Conservation (phyloP, 2,888 invertebrate species). For the Luffia ferchaultella region DNA sequence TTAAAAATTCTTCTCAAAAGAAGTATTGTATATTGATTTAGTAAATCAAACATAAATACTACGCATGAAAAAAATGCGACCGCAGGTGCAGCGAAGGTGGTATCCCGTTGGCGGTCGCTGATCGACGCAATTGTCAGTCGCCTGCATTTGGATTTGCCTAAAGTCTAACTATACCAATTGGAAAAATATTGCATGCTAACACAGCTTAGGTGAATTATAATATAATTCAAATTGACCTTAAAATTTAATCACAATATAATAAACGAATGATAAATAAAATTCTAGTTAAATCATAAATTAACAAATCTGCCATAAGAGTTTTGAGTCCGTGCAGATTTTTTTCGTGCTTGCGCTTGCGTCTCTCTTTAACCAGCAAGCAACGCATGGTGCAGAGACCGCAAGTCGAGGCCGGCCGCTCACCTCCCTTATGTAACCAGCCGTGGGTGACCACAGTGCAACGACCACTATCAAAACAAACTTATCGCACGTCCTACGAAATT, state of each 20-base stretch:
- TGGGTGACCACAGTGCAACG: conserved; percentile 26
- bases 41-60: too few relatives aligned
- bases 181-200: too few relatives aligned
- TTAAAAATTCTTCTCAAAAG: too few relatives aligned
- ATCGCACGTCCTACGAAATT: conserved; percentile 7
- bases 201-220: background rate
- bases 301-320: background rate
- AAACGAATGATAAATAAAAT: background rate
- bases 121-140: too few relatives aligned
- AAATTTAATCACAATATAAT: background rate
- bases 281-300: background rate
- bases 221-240: background rate
- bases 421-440: conserved; percentile 40
- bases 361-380: too few relatives aligned
- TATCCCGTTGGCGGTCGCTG: too few relatives aligned
- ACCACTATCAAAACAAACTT: conserved; percentile 34
- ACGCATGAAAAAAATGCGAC: too few relatives aligned
- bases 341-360: background rate
- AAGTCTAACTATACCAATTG: too few relatives aligned
- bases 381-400: conserved; percentile 34
- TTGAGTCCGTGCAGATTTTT: background rate
- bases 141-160: too few relatives aligned
- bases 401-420: conserved; percentile 57
- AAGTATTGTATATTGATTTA: too few relatives aligned
- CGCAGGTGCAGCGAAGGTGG: too few relatives aligned